A percentile compares a stretch with the other conserved stretches of the same genome.
Evolutionary conservation across 2,113 vertebrate species (phyloP).

Genomic region (Dicaeum eximium): DNA sequence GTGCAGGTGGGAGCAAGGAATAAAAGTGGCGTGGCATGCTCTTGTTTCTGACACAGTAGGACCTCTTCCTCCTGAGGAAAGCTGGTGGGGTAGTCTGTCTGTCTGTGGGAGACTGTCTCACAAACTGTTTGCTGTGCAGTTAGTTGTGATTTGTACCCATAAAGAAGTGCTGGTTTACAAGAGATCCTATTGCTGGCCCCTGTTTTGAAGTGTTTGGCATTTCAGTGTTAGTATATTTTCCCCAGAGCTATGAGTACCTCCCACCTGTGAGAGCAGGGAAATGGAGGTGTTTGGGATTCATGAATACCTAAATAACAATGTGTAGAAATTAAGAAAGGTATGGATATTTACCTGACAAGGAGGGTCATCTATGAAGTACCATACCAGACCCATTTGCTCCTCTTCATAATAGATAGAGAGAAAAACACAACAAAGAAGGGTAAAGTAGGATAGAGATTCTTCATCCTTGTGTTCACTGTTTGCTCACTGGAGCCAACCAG

Average conservation of each 20-base stretch:
- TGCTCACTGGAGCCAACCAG: neutral
- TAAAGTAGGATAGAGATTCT: neutral
- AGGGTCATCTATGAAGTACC: neutral
- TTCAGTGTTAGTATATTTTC: neutral
- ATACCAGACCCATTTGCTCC: neutral
- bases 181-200: neutral
- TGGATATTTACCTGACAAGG: neutral
- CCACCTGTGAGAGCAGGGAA: neutral
- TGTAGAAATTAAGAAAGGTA: neutral
- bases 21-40: fast-evolving
- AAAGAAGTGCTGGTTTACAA: neutral
- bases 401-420: neutral
- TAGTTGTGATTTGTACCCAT: neutral
- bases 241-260: neutral
- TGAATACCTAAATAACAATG: neutral
- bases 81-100: neutral
- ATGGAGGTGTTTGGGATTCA: neutral
- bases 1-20: neutral
- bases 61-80: neutral
- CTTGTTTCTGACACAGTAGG: neutral
- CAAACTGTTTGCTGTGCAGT: neutral
- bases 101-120: neutral
- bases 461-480: neutral
- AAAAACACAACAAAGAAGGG: neutral
- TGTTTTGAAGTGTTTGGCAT: neutral